Evolutionary conservation across 2,888 invertebrate species (phyloP), one percentile per base, ranked within the genome.

Genomic region (Chesias legatella): DNA sequence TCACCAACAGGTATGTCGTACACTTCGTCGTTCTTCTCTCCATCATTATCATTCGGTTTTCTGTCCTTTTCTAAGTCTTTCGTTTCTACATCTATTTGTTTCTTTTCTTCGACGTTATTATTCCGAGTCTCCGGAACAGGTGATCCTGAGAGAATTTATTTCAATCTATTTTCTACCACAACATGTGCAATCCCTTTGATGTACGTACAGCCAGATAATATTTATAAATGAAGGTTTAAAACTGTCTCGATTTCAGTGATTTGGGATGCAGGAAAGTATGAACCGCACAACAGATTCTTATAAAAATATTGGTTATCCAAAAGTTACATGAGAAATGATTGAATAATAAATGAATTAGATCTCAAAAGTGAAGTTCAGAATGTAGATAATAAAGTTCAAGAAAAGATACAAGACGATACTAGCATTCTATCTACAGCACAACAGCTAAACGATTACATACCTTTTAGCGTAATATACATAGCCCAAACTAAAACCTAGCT

Each of bases 1-100:
- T 85, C 58, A 86, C 86, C 86, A 44, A 84, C 79, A 1, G 86
- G 86, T 64, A 88, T 84, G 60, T 88, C 86, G 72, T 88, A 86
- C 10, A 85, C 84, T 37, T 86, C 85, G 35, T 86, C 86, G 41
- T 53, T 66, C 63, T 75, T 80, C 60, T 63, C 65, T 46, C 54
- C 73, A 48, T 71, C 44, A 13, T 36, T 45, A 33, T 40, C 69
- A 60, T 73, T 77, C 43, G 66, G 60, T 60, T 65, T 66, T 33
- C 51, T 48, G 56, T 76, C 68, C 59, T 73, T 74, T 60, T 72
- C 67, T 59, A 60, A 63, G 52, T 65, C 72, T 63, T 71, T 73
- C 56, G 63, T 52, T 39, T 62, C 67, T 67, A 70, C 65, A 60
- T 71, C 65, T 61, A 69, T 60, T 48, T 70, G 60, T 69, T 60